Percentiles rank a stretch among this genome's conserved stretches.
These are phyloP conservation scores for Porites lobata DNA, from an alignment of 92 coral and sea anemone species.

Conservation along the genomic window DNA sequence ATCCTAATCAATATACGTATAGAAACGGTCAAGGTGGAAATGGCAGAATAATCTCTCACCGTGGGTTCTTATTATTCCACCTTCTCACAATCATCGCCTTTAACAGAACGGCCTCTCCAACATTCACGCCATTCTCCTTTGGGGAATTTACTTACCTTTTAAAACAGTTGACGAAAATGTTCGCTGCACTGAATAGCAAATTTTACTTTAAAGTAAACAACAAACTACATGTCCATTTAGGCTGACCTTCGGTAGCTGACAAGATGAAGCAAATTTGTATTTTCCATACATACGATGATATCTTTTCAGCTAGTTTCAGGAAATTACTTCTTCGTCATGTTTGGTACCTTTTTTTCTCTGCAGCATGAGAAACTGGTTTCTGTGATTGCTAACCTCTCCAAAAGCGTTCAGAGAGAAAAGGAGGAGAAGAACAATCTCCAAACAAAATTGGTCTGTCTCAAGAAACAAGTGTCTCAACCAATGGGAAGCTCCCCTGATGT, in stretches of 20 bases:
- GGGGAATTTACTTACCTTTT: neutral
- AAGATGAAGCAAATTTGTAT: too few species aligned
- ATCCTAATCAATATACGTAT: neutral
- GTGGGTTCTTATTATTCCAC: neutral
- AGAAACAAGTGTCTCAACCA: constrained; percentile 83
- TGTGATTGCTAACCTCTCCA: constrained; percentile 90
- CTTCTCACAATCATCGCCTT: neutral
- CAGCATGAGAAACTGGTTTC: constrained; percentile 81
- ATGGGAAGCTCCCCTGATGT: constrained; percentile 78
- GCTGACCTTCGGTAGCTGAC: too few species aligned
- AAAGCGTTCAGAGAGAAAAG: constrained; percentile 91
- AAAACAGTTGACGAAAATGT: neutral
- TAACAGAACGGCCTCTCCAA: too few species aligned
- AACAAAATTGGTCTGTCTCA: constrained; percentile 85
- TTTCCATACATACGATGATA: too few species aligned
- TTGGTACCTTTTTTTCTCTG: neutral
- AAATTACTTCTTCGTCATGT: too few species aligned
- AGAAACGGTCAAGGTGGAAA: neutral
- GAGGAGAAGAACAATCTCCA: constrained; percentile 85
- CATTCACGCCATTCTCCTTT: too few species aligned
- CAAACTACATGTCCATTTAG: too few species aligned
- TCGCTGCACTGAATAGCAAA: neutral
- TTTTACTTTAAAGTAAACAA: too few species aligned
- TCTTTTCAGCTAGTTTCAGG: too few species aligned
- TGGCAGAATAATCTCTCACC: neutral